Evolutionary conservation across 2,113 vertebrate species (phyloP).

Genomic region (Perca fluviatilis): DNA sequence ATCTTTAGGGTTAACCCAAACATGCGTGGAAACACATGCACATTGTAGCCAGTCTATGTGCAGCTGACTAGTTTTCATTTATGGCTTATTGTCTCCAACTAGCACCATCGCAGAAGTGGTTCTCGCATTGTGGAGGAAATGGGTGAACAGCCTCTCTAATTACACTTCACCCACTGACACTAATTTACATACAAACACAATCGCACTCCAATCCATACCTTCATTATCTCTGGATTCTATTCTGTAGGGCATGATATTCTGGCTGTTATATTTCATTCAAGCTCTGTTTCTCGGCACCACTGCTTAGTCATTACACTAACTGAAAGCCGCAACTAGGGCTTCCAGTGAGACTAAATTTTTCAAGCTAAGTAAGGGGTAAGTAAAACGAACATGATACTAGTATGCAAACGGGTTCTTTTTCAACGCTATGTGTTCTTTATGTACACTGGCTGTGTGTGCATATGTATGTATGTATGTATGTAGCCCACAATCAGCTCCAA

Average conservation of each 20-base stretch:
- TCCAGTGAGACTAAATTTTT: conserved; percentile 25
- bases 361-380: conserved; percentile 5
- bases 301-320: conserved; percentile 58
- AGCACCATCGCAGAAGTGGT: conserved; percentile 49
- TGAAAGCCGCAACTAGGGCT: conserved; percentile 29
- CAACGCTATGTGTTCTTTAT: background rate
- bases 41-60: background rate
- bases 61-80: conserved; percentile 49
- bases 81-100: conserved; percentile 60
- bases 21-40: background rate
- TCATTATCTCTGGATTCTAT: conserved; percentile 69
- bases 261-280: conserved; percentile 70
- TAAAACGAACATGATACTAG: background rate
- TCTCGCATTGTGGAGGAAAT: conserved; percentile 70
- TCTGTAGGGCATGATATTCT: conserved; percentile 67
- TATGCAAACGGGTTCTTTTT: background rate
- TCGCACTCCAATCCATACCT: conserved; percentile 70
- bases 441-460: background rate
- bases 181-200: conserved; percentile 81
- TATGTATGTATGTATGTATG: background rate
- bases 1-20: conserved; percentile 21
- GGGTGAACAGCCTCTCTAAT: conserved; percentile 79
- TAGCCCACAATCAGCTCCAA: background rate
- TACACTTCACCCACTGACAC: conserved; percentile 79
- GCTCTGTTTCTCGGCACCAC: conserved; percentile 40